Evolutionary conservation across 2,888 invertebrate genomes (phyloP).

Genomic region (Hirtodrosophila cameraria): DNA sequence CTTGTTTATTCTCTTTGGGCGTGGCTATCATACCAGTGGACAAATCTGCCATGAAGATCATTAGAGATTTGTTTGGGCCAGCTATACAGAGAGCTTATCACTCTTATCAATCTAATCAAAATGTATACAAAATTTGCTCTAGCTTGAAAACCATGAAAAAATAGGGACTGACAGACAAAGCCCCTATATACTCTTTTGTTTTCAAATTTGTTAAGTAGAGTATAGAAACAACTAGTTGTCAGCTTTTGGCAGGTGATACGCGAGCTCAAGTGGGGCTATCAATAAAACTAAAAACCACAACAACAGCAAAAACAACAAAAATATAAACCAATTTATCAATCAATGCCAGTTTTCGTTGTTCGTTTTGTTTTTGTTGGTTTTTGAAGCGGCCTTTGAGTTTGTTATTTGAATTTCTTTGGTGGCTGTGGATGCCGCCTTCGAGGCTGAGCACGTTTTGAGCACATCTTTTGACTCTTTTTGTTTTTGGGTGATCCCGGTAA

Average conservation of each 20-base stretch:
- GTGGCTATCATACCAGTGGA: too few species aligned
- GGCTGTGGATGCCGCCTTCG: conserved; percentile 37
- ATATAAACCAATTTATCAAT: conserved; percentile 47
- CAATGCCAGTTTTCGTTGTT: conserved; percentile 22
- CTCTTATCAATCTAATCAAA: too few species aligned
- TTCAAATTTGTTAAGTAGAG: too few species aligned
- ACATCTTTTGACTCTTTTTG: conserved; percentile 27
- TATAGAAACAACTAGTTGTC: too few species aligned
- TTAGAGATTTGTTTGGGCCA: too few species aligned
- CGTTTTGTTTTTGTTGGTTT: conserved; percentile 15
- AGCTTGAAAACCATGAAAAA: too few species aligned
- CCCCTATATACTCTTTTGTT: too few species aligned
- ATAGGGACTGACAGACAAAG: too few species aligned
- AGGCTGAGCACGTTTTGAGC: conserved; percentile 63
- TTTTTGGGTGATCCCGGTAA: conserved; percentile 22
- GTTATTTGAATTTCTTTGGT: conserved; percentile 27
- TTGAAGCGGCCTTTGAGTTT: conserved; percentile 29
- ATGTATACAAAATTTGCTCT: too few species aligned
- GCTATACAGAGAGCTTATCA: too few species aligned
- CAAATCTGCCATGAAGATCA: too few species aligned
- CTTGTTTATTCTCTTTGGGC: too few species aligned
- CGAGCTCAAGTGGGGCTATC: conserved; percentile 26
- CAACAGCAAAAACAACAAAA: conserved; percentile 10
- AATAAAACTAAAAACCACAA: conserved; percentile 39
- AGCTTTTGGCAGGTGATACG: conserved; percentile 31